Conservation (phyloP, 2,113 vertebrate genomes). For the Lycaon pictus region DNA sequence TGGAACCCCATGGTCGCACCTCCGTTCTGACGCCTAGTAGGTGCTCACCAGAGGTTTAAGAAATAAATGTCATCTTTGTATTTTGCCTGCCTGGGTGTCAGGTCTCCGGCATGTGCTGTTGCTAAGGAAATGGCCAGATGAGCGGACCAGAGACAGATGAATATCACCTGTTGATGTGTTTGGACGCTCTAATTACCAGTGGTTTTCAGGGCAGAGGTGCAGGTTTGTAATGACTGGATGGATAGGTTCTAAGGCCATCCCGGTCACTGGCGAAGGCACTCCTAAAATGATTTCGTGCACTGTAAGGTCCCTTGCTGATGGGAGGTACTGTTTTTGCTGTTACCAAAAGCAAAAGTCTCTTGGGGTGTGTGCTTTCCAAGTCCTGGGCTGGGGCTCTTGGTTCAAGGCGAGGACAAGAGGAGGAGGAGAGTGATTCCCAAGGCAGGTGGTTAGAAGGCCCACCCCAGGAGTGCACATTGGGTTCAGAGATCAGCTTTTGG, state of each 20-base stretch:
- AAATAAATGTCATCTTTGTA: background rate
- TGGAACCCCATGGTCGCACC: background rate
- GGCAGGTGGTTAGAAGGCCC: background rate
- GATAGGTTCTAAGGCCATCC: background rate
- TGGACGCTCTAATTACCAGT: background rate
- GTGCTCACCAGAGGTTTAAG: background rate
- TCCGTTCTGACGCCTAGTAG: background rate
- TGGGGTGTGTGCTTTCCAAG: background rate
- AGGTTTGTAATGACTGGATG: background rate
- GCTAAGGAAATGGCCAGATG: background rate
- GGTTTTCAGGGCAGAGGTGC: background rate
- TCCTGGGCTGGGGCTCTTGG: background rate
- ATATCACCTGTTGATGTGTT: background rate
- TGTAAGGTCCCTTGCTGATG: background rate
- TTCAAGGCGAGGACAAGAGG: background rate
- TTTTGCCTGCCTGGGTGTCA: background rate
- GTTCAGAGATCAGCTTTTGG: background rate
- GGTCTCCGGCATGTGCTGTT: background rate
- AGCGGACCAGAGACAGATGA: background rate
- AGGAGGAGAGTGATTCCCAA: background rate
- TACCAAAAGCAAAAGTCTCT: background rate
- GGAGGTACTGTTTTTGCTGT: background rate
- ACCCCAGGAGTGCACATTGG: background rate
- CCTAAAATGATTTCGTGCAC: background rate
- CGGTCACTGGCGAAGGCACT: rapidly evolving